Evolutionary conservation across 1,140 invertebrate species (phyloP).

Genomic region (Lasioglossum baleicum): DNA sequence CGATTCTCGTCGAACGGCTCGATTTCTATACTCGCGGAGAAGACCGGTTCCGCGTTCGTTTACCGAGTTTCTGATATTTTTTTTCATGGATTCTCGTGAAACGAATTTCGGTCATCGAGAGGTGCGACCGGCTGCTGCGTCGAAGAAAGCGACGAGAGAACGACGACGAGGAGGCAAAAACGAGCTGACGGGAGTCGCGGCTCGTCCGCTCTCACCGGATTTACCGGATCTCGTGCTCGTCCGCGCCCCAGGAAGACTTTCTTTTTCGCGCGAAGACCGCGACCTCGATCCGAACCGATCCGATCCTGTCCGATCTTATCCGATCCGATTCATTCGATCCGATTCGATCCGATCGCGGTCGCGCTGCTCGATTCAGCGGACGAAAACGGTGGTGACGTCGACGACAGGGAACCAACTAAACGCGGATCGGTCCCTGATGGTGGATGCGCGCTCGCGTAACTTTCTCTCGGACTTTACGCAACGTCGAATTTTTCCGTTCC

Average conservation of each 20-base stretch:
- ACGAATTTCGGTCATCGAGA: slow-evolving; percentile 62
- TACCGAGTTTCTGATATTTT: slow-evolving; percentile 2
- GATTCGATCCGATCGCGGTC: no score
- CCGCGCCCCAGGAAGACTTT: slow-evolving; percentile 55
- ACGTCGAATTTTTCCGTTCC: neutral
- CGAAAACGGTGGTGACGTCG: neutral
- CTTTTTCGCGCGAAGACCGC: slow-evolving; percentile 59
- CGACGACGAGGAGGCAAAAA: neutral
- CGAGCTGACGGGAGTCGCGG: slow-evolving; percentile 26
- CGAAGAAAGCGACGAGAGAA: slow-evolving; percentile 34
- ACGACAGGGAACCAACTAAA: neutral
- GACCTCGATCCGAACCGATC: slow-evolving; percentile 55
- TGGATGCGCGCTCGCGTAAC: slow-evolving; percentile 9
- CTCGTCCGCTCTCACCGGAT: slow-evolving; percentile 62
- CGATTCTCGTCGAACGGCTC: neutral
- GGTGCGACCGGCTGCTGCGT: slow-evolving; percentile 4
- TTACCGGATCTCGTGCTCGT: slow-evolving; percentile 47
- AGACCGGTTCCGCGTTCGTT: neutral
- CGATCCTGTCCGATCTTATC: neutral
- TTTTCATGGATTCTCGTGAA: slow-evolving; percentile 2
- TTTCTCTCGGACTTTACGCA: slow-evolving; percentile 56
- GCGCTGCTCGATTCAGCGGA: no score
- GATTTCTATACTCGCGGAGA: neutral
- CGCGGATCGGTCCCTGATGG: slow-evolving; percentile 22
- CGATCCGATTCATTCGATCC: no score